These are phyloP conservation scores for Euura saliciscinereae DNA, from an alignment of 1,140 invertebrate genomes.

Conservation along the genomic window DNA sequence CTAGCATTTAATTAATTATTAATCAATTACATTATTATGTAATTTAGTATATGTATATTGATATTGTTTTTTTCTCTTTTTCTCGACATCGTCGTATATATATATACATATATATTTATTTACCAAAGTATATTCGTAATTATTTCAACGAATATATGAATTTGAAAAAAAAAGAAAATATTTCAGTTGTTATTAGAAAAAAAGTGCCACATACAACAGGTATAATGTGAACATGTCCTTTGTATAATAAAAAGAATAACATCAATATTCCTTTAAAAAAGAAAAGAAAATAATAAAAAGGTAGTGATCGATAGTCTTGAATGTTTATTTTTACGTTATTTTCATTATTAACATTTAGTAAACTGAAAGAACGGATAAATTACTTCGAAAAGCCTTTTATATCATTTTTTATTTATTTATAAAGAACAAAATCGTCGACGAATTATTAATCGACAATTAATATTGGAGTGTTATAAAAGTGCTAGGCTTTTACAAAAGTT, in stretches of 20 bases:
- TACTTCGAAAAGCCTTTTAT: too few relatives aligned
- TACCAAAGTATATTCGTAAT: constrained; percentile 33
- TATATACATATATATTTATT: constrained; percentile 24
- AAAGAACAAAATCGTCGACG: too few relatives aligned
- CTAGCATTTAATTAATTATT: constrained; percentile 36
- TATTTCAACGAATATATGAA: too few relatives aligned
- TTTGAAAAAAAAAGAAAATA: background rate
- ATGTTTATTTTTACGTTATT: background rate
- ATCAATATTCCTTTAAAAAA: background rate
- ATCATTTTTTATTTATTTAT: too few relatives aligned
- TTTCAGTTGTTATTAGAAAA: constrained; percentile 9
- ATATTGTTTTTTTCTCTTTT: constrained; percentile 8
- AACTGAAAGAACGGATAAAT: too few relatives aligned
- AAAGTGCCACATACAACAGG: background rate
- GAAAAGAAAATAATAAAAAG: background rate
- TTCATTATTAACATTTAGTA: too few relatives aligned
- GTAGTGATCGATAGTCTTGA: background rate
- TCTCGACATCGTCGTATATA: constrained; percentile 9
- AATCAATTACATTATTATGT: too few relatives aligned
- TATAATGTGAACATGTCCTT: constrained; percentile 8
- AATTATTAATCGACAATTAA: too few relatives aligned
- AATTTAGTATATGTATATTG: constrained; percentile 33
- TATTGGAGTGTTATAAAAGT: background rate
- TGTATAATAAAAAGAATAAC: background rate
- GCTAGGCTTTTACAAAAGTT: constrained; percentile 15